A percentile compares a stretch with the other conserved stretches of the same genome.
Conservation (phyloP, 2,113 vertebrate genomes). For the Heterotilapia buettikoferi region DNA sequence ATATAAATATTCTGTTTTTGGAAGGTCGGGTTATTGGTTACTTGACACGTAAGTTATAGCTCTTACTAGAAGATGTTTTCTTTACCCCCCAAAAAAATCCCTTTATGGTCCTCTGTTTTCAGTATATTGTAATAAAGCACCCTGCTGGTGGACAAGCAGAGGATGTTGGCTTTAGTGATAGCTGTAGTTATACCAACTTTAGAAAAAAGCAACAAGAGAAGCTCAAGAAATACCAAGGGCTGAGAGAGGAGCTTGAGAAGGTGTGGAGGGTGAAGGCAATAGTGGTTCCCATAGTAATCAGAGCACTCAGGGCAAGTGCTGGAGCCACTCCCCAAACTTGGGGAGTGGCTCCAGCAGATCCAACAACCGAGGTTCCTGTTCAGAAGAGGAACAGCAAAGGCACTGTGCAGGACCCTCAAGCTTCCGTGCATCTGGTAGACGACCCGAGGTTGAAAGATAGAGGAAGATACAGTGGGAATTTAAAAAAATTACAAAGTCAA, state of each 20-base stretch:
- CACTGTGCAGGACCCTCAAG: neutral
- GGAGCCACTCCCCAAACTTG: neutral
- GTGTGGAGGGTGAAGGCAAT: neutral
- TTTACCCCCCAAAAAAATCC: neutral
- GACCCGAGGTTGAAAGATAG: neutral
- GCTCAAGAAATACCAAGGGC: neutral
- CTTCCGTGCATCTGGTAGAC: neutral
- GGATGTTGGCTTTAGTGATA: neutral
- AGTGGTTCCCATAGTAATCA: neutral
- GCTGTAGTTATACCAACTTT: neutral
- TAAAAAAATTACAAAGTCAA: rapidly evolving
- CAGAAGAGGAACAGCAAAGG: neutral
- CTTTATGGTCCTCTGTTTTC: neutral
- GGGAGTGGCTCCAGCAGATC: neutral
- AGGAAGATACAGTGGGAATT: neutral
- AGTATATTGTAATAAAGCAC: neutral
- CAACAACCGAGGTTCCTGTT: neutral
- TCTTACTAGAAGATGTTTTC: neutral
- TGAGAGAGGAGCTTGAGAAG: rapidly evolving
- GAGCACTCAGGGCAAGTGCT: neutral
- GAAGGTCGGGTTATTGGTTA: rapidly evolving
- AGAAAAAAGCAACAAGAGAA: neutral
- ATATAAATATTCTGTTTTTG: neutral
- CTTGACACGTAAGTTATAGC: rapidly evolving
- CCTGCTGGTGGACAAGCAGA: neutral